Evolutionary conservation across 1,140 invertebrate species (phyloP).

Genomic region (Zaprionus ornatus): DNA sequence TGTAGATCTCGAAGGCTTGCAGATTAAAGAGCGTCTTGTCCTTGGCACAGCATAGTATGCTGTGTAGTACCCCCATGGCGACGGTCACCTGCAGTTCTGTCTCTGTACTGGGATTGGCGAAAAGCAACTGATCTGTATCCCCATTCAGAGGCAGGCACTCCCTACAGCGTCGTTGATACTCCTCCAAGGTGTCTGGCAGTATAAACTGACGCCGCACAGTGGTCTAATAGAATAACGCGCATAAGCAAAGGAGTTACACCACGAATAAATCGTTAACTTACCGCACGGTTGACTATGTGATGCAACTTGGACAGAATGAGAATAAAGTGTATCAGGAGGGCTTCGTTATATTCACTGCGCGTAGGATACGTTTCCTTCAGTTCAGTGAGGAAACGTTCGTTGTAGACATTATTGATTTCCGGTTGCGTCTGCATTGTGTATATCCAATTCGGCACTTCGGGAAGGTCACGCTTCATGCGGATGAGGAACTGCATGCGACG

Average conservation of each 20-base stretch:
- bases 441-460: slow-evolving; percentile 73
- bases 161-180: slow-evolving; percentile 49
- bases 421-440: slow-evolving; percentile 70
- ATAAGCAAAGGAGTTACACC: not conserved
- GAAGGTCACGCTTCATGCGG: slow-evolving; percentile 61
- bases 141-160: slow-evolving; percentile 43
- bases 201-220: slow-evolving; percentile 49
- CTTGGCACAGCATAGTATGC: slow-evolving; percentile 86
- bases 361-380: slow-evolving; percentile 61
- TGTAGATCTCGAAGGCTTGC: slow-evolving; percentile 89
- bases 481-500: slow-evolving; percentile 85
- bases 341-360: slow-evolving; percentile 52
- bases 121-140: slow-evolving; percentile 60
- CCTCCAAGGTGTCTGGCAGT: slow-evolving; percentile 63
- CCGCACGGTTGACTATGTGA: slow-evolving; percentile 49
- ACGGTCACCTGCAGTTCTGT: slow-evolving; percentile 85
- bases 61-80: slow-evolving; percentile 86
- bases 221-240: slow-evolving; percentile 11
- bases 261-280: slow-evolving; percentile 31
- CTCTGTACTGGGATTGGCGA: slow-evolving; percentile 83
- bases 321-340: slow-evolving; percentile 65
- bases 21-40: slow-evolving; percentile 87
- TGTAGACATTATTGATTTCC: slow-evolving; percentile 54
- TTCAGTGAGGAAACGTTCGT: slow-evolving; percentile 60
- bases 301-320: slow-evolving; percentile 60